These are phyloP conservation scores for Hirudinaria manillensis DNA, from an alignment of 2,888 invertebrate species.

Conservation along the genomic window DNA sequence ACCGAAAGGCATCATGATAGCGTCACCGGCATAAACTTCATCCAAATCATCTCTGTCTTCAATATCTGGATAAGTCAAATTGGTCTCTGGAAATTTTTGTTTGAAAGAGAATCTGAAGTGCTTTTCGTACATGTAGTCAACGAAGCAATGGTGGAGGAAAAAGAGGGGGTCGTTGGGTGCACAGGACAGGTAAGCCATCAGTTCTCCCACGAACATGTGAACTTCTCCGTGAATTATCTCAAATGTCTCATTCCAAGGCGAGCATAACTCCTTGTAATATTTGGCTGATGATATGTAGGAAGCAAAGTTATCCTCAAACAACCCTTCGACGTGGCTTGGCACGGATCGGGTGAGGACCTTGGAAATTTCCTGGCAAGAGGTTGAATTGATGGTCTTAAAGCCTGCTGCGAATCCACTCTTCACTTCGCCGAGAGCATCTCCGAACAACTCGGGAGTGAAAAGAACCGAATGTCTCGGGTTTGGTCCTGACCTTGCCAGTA, in stretches of 20 bases:
- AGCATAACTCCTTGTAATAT: conserved; percentile 23
- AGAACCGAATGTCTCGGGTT: conserved; percentile 23
- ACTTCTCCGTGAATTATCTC: conserved; percentile 44
- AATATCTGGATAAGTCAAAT: conserved; percentile 17
- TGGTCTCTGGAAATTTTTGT: not conserved
- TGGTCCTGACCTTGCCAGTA: conserved; percentile 23
- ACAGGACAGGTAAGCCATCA: conserved; percentile 46
- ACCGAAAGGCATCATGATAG: conserved; percentile 30
- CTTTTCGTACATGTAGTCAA: conserved; percentile 48
- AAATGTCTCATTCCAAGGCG: conserved; percentile 40
- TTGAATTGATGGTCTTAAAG: conserved; percentile 18
- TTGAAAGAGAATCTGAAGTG: conserved; percentile 2
- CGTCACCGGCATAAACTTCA: conserved; percentile 12
- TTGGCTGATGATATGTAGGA: not conserved
- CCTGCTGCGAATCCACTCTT: conserved; percentile 22
- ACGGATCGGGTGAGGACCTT: conserved; percentile 18
- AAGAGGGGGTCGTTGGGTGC: conserved; percentile 52
- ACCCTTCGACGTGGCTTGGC: conserved; percentile 1
- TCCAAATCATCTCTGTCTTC: conserved; percentile 4
- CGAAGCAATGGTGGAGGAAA: conserved; percentile 49
- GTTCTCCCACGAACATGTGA: conserved; percentile 47
- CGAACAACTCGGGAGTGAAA: conserved; percentile 16
- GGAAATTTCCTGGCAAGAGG: conserved; percentile 26
- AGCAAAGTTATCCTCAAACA: conserved; percentile 19
- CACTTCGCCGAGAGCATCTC: conserved; percentile 17